phyloP scores from a whole-genome alignment of 1,140 invertebrate species.

The Procambarus clarkii region DNA sequence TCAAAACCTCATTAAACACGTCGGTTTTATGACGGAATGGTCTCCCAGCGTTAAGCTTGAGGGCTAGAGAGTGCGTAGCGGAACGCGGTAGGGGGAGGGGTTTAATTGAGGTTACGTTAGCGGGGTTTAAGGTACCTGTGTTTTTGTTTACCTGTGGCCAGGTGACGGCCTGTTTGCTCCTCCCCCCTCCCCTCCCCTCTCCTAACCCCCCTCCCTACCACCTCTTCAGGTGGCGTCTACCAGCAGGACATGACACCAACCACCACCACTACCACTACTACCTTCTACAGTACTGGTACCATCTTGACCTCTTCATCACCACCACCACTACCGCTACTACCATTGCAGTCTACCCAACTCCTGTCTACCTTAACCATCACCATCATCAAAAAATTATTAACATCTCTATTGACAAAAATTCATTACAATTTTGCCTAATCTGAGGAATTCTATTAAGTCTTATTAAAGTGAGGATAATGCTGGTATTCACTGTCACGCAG shows the following conservation, averaged over 20 bases:
- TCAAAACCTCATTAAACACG: conserved; percentile 22
- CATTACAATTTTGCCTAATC: too few relatives aligned
- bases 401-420: too few relatives aligned
- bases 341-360: too few relatives aligned
- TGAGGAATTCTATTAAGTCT: too few relatives aligned
- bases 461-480: too few relatives aligned
- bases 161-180: conserved; percentile 6
- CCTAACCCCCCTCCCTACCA: background rate
- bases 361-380: too few relatives aligned
- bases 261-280: background rate
- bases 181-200: background rate
- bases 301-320: background rate
- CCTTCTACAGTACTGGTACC: background rate
- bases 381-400: too few relatives aligned
- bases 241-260: background rate
- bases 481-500: too few relatives aligned
- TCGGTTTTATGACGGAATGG: background rate
- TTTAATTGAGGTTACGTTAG: background rate
- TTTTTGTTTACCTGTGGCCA: conserved; percentile 20
- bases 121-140: background rate
- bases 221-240: background rate
- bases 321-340: too few relatives aligned
- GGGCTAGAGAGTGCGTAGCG: background rate
- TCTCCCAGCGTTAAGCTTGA: background rate
- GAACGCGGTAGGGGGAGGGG: too few relatives aligned